Evolutionary conservation across 2,888 invertebrate species (phyloP).

Genomic region (Spisula subtruncata): DNA sequence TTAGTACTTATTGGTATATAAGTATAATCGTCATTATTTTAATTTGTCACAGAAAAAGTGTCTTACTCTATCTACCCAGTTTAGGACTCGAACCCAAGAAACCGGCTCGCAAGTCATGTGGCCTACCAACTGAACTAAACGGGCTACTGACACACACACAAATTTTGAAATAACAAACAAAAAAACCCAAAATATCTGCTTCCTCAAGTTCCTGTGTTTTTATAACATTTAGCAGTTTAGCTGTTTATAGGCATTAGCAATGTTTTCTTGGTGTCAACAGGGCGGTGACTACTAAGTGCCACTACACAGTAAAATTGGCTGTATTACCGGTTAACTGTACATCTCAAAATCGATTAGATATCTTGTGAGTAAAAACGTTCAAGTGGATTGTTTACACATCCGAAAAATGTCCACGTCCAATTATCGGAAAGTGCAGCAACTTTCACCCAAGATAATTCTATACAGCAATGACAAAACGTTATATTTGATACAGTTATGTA

Average conservation of each 20-base stretch:
- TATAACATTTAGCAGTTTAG: background rate
- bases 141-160: too few relatives aligned
- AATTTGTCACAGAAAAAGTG: too few relatives aligned
- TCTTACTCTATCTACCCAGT: too few relatives aligned
- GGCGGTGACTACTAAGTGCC: background rate
- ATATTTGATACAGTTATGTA: background rate
- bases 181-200: too few relatives aligned
- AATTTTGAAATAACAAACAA: too few relatives aligned
- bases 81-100: too few relatives aligned
- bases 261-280: background rate
- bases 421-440: background rate
- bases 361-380: background rate
- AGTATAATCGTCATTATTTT: too few relatives aligned
- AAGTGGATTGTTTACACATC: conserved; percentile 30
- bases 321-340: background rate
- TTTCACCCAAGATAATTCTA: background rate
- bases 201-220: too few relatives aligned
- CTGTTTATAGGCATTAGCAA: background rate
- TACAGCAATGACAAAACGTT: background rate
- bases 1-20: too few relatives aligned
- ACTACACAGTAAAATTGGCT: background rate
- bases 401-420: background rate
- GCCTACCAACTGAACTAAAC: too few relatives aligned
- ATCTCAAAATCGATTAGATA: background rate
- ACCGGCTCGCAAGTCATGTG: too few relatives aligned